Conservation (phyloP, 2,888 invertebrate species). For the Cepaea hortensis region DNA sequence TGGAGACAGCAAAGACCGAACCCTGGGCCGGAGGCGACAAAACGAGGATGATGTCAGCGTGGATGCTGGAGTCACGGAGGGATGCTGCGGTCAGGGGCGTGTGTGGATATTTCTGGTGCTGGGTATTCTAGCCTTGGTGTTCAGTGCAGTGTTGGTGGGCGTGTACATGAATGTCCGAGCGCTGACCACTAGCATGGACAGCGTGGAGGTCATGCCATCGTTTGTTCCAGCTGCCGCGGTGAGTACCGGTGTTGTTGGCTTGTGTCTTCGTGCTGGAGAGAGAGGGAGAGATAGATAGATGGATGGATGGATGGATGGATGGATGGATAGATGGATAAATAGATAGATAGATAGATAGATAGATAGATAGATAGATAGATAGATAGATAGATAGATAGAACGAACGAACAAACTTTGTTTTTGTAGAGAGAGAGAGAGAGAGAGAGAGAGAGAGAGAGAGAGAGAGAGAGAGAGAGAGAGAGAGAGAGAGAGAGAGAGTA, state of each 20-base stretch:
- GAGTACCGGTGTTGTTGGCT: not conserved
- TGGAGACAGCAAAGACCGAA: not conserved
- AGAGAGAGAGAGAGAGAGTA: too few relatives aligned
- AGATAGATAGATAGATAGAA: too few relatives aligned
- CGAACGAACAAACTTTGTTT: too few relatives aligned
- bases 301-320: too few relatives aligned
- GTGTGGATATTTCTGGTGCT: slow-evolving; percentile 87
- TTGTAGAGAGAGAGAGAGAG: too few relatives aligned
- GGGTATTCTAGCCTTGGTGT: slow-evolving; percentile 80
- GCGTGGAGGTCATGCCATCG: slow-evolving; percentile 95
- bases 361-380: too few relatives aligned
- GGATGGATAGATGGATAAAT: too few relatives aligned
- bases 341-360: too few relatives aligned
- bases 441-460: too few relatives aligned
- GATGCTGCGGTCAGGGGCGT: slow-evolving; percentile 57
- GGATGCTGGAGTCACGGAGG: slow-evolving; percentile 37
- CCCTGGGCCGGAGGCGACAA: not conserved
- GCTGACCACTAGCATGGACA: slow-evolving; percentile 84
- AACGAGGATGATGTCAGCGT: not conserved
- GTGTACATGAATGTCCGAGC: slow-evolving; percentile 87
- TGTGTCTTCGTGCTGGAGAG: not conserved
- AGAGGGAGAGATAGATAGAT: too few relatives aligned
- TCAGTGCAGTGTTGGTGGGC: slow-evolving; percentile 86
- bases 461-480: too few relatives aligned
- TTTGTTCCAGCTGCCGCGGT: slow-evolving; percentile 85